Percentiles rank a stretch among this genome's conserved stretches.
These are phyloP conservation scores for Cetoscarus ocellatus DNA, from an alignment of 2,797 vertebrate species.

Conservation along the genomic window DNA sequence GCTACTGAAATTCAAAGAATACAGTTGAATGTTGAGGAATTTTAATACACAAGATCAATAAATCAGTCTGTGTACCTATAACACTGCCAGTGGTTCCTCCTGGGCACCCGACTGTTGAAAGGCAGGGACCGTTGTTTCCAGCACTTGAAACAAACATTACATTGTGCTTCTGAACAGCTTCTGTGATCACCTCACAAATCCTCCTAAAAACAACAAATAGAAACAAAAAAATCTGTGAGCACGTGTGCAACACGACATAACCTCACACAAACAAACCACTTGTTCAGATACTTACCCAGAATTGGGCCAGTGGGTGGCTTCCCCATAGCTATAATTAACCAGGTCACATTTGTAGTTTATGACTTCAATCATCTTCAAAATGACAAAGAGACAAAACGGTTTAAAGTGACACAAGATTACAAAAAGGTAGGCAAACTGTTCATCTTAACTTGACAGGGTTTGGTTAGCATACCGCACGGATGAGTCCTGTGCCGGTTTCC, in stretches of 20 bases:
- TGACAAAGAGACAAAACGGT: conserved; percentile 18
- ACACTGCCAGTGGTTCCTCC: conserved; percentile 97
- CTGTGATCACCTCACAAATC: conserved; percentile 97
- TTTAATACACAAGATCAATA: too few species aligned
- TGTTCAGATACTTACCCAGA: conserved; percentile 88
- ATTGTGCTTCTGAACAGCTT: conserved; percentile 98
- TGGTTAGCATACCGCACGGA: conserved; percentile 88
- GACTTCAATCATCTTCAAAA: conserved; percentile 96
- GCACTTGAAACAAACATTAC: conserved; percentile 98
- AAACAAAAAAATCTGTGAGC: background rate
- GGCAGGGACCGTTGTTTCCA: conserved; percentile 97
- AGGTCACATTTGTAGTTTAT: conserved; percentile 99
- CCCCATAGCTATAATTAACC: conserved; percentile 98
- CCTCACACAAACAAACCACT: background rate
- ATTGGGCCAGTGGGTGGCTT: conserved; percentile 99
- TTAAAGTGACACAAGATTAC: background rate
- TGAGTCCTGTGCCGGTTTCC: conserved; percentile 99
- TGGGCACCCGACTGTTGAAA: conserved; percentile 97
- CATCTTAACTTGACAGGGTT: background rate
- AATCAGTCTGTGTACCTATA: conserved; percentile 84
- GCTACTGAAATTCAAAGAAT: background rate
- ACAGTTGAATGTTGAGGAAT: too few species aligned
- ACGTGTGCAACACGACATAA: background rate
- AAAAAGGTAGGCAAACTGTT: background rate
- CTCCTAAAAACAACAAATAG: conserved; percentile 83